A percentile compares a stretch with the other conserved stretches of the same genome.
These are phyloP conservation scores for Cyrtonyx montezumae DNA, from an alignment of 2,113 vertebrate genomes.

Conservation along the genomic window DNA sequence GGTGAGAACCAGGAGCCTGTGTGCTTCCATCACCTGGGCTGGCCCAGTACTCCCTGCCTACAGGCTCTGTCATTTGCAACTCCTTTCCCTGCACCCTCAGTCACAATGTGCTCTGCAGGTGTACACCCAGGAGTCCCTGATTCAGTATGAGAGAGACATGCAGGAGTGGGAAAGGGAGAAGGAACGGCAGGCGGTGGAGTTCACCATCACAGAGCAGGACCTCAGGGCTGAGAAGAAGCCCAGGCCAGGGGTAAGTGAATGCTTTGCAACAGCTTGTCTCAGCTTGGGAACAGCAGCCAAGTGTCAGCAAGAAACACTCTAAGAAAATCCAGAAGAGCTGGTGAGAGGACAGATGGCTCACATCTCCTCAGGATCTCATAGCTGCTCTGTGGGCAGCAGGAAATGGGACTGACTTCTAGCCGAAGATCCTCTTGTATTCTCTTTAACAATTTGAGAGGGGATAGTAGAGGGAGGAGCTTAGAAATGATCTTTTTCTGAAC, in stretches of 20 bases:
- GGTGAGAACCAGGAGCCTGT: slow-evolving; percentile 73
- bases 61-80: neutral
- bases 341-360: neutral
- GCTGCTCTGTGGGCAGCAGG: neutral
- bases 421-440: neutral
- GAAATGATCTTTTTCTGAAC: neutral
- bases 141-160: slow-evolving; percentile 75
- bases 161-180: slow-evolving; percentile 80
- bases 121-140: slow-evolving; percentile 69
- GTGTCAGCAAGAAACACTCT: neutral
- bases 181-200: slow-evolving; percentile 78
- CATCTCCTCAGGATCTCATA: neutral
- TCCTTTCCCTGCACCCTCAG: neutral
- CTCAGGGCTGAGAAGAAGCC: slow-evolving; percentile 27
- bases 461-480: neutral
- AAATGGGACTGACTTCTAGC: neutral
- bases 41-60: neutral
- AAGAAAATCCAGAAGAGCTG: neutral
- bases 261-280: neutral
- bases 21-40: neutral
- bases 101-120: slow-evolving; percentile 71
- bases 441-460: neutral
- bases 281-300: neutral
- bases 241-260: slow-evolving; percentile 5
- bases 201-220: slow-evolving; percentile 84